A percentile compares a stretch with the other conserved stretches of the same genome.
Evolutionary conservation across 2,113 vertebrate species (phyloP).

Genomic region (Mesembrinibis cayennensis): DNA sequence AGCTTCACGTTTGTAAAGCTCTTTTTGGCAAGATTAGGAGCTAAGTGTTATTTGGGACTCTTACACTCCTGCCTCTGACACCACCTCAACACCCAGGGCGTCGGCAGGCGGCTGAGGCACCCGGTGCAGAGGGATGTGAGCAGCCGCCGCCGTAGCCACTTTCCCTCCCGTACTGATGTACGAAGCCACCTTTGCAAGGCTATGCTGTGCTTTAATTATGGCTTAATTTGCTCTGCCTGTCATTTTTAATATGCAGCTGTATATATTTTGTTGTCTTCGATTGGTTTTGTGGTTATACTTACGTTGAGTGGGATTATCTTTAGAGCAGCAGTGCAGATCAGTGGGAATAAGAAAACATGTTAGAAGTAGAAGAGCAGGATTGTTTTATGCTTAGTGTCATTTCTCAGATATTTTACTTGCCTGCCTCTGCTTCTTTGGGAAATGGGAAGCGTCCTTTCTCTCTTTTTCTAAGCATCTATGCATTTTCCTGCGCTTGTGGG

Average conservation of each 20-base stretch:
- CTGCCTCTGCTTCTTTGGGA: not conserved
- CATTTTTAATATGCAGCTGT: not conserved
- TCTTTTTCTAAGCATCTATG: not conserved
- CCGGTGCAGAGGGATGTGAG: not conserved
- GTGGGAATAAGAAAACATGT: not conserved
- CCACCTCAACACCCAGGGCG: not conserved
- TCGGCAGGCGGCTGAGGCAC: rapidly evolving
- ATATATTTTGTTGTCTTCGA: not conserved
- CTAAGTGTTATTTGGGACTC: not conserved
- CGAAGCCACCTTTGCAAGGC: not conserved
- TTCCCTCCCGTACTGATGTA: rapidly evolving
- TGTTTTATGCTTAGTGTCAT: not conserved
- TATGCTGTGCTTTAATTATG: not conserved
- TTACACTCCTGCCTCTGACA: not conserved
- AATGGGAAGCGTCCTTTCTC: not conserved
- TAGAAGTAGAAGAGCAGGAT: not conserved
- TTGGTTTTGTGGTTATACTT: not conserved
- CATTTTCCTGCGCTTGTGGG: not conserved
- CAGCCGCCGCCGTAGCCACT: not conserved
- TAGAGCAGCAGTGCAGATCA: not conserved
- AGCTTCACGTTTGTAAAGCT: not conserved
- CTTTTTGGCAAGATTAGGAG: not conserved
- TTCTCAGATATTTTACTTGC: not conserved
- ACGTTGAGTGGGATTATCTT: not conserved
- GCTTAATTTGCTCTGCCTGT: not conserved